Evolutionary conservation across 2,797 vertebrate species (phyloP), one percentile per base, ranked within the genome.

Genomic region (Gastrophryne carolinensis): DNA sequence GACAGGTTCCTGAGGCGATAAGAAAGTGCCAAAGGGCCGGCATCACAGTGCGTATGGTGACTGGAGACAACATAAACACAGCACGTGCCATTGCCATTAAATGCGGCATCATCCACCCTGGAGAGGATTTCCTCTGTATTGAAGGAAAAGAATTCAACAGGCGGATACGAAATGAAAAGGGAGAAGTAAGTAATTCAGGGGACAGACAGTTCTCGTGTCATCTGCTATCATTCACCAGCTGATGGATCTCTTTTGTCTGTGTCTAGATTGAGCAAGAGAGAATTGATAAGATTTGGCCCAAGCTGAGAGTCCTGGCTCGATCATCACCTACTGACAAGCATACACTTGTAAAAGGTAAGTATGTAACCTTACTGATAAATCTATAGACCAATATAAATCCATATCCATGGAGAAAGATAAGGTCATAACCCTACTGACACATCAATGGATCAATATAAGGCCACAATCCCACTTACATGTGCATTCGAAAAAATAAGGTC

Each of bases 61-160:
- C 98, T 0, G 98, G 98, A 3, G 98, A 99, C 89, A 99, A 99
- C 85, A 98, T 99, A 82, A 99, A 99, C 88, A 99, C 98, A 0
- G 98, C 97, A 49, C 89, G 98, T 58, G 98, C 98, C 83, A 99
- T 99, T 26, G 98, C 98, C 82, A 97, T 98, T 81, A 99, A 99
- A 73, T 99, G 98, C 41, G 98, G 98, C 37, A 99, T 99, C 88
- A 96, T 99, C 82, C 94, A 96, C 56, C 97, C 97, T 0, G 98
- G 97, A 72, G 98, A 99, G 69, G 98, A 99, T 82, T 99, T 99
- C 80, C 89, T 99, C 63, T 99, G 97, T 85, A 94, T 99, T 2
- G 96, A 99, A 24, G 98, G 98, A 29, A 99, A 98, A 72, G 96
- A 99, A 82, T 99, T 99, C 87, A 99, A 99, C 90, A 89, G 96